A percentile compares a stretch with the other conserved stretches of the same genome.
phyloP scores from a whole-genome alignment of 1,140 invertebrate genomes.

The Tetragnatha versicolor region DNA sequence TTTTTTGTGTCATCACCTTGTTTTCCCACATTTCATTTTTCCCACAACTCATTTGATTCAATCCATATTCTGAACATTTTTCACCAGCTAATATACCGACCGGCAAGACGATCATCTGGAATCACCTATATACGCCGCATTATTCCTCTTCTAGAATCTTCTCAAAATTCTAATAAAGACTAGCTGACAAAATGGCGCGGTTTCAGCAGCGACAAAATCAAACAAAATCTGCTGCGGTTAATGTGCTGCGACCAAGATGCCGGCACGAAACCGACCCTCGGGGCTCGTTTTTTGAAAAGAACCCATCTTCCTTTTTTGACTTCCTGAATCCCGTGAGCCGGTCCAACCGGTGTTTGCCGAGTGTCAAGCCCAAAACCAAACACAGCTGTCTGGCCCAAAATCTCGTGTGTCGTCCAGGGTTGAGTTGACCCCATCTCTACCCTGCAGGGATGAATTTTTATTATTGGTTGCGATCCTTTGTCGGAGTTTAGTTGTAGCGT shows the following conservation, averaged over 20 bases:
- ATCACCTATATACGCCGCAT: too few relatives aligned
- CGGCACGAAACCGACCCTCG: conserved; percentile 27
- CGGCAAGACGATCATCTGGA: too few relatives aligned
- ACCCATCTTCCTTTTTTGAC: conserved; percentile 1
- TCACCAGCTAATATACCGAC: too few relatives aligned
- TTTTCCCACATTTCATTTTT: too few relatives aligned
- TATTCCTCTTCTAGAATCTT: too few relatives aligned
- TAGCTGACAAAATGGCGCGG: too few relatives aligned
- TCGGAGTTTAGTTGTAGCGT: neutral
- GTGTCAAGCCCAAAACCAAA: conserved; percentile 47
- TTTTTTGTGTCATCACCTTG: too few relatives aligned
- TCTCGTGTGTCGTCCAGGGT: conserved; percentile 39
- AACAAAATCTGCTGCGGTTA: neutral
- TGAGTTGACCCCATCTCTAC: conserved; percentile 28
- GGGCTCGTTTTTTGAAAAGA: conserved; percentile 25
- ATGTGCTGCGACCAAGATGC: conserved; percentile 14
- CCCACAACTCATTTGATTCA: too few relatives aligned
- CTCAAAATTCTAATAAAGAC: too few relatives aligned
- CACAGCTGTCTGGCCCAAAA: conserved; percentile 48
- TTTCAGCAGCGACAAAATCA: neutral
- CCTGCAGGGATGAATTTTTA: neutral
- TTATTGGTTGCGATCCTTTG: conserved; percentile 6
- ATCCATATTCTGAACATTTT: too few relatives aligned
- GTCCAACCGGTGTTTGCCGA: conserved; percentile 39
- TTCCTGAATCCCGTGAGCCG: conserved; percentile 44